These are phyloP conservation scores for Hypolimnas misippus DNA, from an alignment of 2,888 invertebrate genomes.

Conservation along the genomic window DNA sequence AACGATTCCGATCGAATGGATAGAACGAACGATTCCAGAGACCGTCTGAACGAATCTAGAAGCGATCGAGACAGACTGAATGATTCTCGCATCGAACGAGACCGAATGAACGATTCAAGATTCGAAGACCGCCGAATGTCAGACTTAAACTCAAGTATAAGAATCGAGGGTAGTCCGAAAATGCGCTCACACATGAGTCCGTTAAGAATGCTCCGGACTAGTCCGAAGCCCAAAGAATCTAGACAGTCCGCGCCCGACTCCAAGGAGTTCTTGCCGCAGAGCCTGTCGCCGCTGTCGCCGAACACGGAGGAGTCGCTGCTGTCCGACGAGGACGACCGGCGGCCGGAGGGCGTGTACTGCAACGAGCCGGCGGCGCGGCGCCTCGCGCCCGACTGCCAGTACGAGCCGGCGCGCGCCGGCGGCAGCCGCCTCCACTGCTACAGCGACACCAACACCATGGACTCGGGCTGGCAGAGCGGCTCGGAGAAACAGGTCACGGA, in stretches of 20 bases:
- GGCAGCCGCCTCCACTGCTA: too few species aligned
- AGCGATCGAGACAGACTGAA: constrained; percentile 42
- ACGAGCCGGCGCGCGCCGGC: too few species aligned
- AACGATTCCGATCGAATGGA: constrained; percentile 45
- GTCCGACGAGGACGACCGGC: constrained; percentile 55
- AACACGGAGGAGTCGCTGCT: constrained; percentile 75
- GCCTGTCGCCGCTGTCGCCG: constrained; percentile 66
- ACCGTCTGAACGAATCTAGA: constrained; percentile 45
- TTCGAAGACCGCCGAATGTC: constrained; percentile 59
- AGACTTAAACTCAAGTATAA: constrained; percentile 69
- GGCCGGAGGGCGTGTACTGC: constrained; percentile 61
- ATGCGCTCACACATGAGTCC: constrained; percentile 67
- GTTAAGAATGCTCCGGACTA: constrained; percentile 60
- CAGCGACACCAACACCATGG: constrained; percentile 85
- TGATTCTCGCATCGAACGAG: constrained; percentile 44
- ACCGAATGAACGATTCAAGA: constrained; percentile 43
- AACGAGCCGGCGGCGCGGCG: constrained; percentile 71
- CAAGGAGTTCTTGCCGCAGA: constrained; percentile 65
- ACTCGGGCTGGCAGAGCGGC: constrained; percentile 88
- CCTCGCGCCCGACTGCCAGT: constrained; percentile 72
- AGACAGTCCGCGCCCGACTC: constrained; percentile 64
- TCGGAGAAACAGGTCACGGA: constrained; percentile 85
- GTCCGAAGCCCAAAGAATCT: constrained; percentile 65
- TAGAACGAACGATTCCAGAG: constrained; percentile 47
- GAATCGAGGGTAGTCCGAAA: constrained; percentile 71